Percentiles rank a stretch among this genome's conserved stretches.
phyloP scores from a whole-genome alignment of 2,888 invertebrate species.

The Leptopilina drosophilae region DNA sequence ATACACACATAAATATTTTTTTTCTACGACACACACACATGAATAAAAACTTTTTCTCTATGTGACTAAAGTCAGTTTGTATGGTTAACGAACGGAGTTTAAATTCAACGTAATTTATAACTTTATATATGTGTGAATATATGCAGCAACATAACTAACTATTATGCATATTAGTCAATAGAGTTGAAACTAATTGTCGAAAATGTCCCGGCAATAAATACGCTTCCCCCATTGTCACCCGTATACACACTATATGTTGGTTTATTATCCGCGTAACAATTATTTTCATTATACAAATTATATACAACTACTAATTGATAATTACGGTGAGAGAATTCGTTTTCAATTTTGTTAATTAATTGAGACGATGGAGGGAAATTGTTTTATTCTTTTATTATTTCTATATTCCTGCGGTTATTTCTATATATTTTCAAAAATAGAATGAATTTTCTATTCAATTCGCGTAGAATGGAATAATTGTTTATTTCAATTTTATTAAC shows the following conservation, averaged over 20 bases:
- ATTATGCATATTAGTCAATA: slow-evolving; percentile 22
- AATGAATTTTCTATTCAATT: too few relatives aligned
- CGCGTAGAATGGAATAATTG: too few relatives aligned
- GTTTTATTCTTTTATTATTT: too few relatives aligned
- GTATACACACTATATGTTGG: not conserved
- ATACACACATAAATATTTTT: too few relatives aligned
- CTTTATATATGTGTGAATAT: not conserved
- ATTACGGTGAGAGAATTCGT: not conserved
- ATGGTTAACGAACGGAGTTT: not conserved
- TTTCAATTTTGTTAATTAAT: slow-evolving; percentile 2
- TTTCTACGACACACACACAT: too few relatives aligned
- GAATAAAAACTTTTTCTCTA: too few relatives aligned
- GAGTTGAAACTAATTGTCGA: slow-evolving; percentile 22
- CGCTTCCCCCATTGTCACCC: not conserved
- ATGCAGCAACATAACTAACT: slow-evolving; percentile 30
- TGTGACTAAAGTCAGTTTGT: too few relatives aligned
- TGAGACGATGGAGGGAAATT: too few relatives aligned
- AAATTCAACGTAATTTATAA: slow-evolving; percentile 8
- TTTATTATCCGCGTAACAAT: not conserved
- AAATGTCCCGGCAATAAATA: slow-evolving; percentile 20
- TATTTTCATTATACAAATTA: slow-evolving; percentile 4
- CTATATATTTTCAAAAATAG: too few relatives aligned
- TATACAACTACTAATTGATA: not conserved
- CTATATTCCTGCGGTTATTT: too few relatives aligned
- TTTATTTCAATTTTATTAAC: too few relatives aligned